A percentile compares a stretch with the other conserved stretches of the same genome.
phyloP scores from a whole-genome alignment of 2,113 vertebrate species.

The Dryoscopus gambensis region DNA sequence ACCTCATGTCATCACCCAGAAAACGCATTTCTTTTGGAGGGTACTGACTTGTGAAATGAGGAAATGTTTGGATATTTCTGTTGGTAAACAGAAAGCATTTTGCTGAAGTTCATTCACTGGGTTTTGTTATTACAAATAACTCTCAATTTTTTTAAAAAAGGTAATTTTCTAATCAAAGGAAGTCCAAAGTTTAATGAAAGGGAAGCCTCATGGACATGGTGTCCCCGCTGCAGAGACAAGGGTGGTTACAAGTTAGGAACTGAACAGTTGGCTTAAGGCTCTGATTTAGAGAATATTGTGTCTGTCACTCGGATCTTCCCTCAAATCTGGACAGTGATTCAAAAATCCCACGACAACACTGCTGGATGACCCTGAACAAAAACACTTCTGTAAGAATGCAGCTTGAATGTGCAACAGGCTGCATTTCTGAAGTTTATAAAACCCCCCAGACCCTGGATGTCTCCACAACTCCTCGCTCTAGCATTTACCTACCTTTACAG shows the following conservation, averaged over 20 bases:
- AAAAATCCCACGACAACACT: not conserved
- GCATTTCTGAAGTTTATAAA: not conserved
- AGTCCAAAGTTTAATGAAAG: not conserved
- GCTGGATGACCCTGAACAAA: not conserved
- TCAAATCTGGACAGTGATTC: not conserved
- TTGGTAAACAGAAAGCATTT: not conserved
- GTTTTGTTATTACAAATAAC: not conserved
- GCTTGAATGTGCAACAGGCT: not conserved
- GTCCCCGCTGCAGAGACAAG: not conserved
- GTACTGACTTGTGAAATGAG: not conserved
- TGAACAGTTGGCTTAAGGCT: not conserved
- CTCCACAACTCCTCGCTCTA: not conserved
- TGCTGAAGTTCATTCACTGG: not conserved
- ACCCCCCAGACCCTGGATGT: rapidly evolving
- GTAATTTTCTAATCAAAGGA: not conserved
- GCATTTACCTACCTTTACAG: not conserved
- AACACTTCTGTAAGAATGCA: not conserved
- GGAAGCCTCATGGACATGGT: rapidly evolving
- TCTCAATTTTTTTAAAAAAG: no score
- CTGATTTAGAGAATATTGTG: not conserved
- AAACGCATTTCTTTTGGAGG: not conserved
- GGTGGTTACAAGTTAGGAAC: rapidly evolving
- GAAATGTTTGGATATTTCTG: not conserved
- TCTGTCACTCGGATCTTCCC: not conserved
- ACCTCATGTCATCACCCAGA: not conserved